Percentiles rank a stretch among this genome's conserved stretches.
These are phyloP conservation scores for Rhinogobius similis DNA, from an alignment of 2,113 vertebrate genomes.

Conservation along the genomic window DNA sequence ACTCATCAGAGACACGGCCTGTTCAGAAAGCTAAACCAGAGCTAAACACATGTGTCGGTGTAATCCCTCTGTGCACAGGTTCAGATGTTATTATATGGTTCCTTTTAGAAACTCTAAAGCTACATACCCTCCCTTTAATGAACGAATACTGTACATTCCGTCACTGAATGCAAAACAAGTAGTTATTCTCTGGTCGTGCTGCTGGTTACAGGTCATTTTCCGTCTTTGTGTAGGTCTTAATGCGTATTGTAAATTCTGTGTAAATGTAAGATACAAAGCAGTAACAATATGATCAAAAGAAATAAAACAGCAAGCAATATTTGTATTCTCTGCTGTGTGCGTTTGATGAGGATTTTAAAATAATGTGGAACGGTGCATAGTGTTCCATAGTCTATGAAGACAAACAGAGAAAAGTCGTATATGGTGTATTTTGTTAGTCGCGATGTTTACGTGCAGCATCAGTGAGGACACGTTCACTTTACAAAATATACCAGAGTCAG, in stretches of 20 bases:
- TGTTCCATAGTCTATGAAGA: not conserved
- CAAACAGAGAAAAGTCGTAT: not conserved
- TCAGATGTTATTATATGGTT: too few relatives aligned
- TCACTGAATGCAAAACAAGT: not conserved
- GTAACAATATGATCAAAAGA: not conserved
- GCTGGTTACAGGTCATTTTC: not conserved
- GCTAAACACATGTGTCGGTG: too few relatives aligned
- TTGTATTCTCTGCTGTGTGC: not conserved
- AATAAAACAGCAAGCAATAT: not conserved
- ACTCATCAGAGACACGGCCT: too few relatives aligned
- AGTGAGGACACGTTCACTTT: not conserved
- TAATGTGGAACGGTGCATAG: not conserved
- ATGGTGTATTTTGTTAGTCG: not conserved
- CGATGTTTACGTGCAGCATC: not conserved
- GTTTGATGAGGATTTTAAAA: not conserved
- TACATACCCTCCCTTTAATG: too few relatives aligned
- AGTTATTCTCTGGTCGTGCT: not conserved
- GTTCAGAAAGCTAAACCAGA: too few relatives aligned
- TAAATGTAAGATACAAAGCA: not conserved
- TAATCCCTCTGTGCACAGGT: too few relatives aligned
- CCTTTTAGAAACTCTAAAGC: too few relatives aligned
- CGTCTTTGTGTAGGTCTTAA: not conserved
- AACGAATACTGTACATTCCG: not conserved
- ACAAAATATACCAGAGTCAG: not conserved
- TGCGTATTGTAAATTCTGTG: not conserved